Evolutionary conservation across 53 echinoderm and acorn worm species (phyloP), one percentile per base, ranked within the genome.

Genomic region (Paelopatides confundens): DNA sequence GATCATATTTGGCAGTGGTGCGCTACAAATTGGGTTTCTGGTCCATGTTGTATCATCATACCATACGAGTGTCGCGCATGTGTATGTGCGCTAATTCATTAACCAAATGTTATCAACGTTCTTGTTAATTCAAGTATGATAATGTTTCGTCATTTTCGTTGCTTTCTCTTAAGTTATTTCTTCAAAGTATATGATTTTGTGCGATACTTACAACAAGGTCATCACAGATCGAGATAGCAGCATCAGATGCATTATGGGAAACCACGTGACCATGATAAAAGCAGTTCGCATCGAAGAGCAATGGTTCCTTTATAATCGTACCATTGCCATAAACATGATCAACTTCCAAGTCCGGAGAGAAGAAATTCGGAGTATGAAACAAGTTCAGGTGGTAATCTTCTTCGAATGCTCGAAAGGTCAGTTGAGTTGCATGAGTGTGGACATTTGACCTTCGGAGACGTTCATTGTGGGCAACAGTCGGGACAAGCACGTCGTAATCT

Each of bases 241-340:
- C 37, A 38, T 21, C 77, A 28, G 77, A 77, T 77, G 77, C 28
- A 77, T 77, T 77, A 29, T 77, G 77, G 77, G 77, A 77, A 9
- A 77, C 77, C 30, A 50, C 77, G 51, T 77, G 29, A 38, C 77
- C 77, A 50, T 77, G 48, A 28, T 48, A 77, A 31, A 77, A 77
- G 50, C 49, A 77, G n/a, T 77, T 50, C 58, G 58, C 6, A 12
- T 77, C 77, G 13, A 77, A n/a, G 4, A 24, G 15, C 6, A 77
- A 29, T 9, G 48, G 48, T 27, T 27, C 37, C 28, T 77, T 77
- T 6, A 26, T 28, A 27, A 77, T 43, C 30, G 30, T 77, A 31
- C 51, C 51, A 77, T 77, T 49, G 24, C 17, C 31, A 2, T 17
- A 18, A 8, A 77, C 51, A 38, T 77, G 18, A 23, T 77, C 77